These are phyloP conservation scores for Drosophila cardini DNA, from an alignment of 1,140 invertebrate species.

Conservation along the genomic window DNA sequence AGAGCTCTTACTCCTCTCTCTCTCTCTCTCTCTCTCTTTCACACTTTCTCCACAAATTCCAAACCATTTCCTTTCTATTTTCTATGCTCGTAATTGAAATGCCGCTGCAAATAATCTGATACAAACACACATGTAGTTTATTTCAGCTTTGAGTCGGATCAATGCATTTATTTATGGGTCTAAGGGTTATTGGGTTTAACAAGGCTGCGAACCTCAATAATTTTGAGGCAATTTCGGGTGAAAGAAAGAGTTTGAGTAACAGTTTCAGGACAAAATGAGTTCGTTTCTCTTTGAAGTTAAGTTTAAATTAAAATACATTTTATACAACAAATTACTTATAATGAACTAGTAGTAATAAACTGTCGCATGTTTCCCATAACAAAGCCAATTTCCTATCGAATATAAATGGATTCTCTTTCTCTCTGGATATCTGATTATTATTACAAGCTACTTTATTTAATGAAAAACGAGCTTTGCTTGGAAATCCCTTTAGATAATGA, in stretches of 20 bases:
- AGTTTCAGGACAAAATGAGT: too few species aligned
- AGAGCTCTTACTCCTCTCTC: neutral
- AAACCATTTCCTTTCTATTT: slow-evolving; percentile 13
- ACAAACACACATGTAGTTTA: neutral
- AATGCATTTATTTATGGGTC: neutral
- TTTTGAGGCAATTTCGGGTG: neutral
- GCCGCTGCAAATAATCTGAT: neutral
- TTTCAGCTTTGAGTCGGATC: neutral
- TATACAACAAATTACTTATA: too few species aligned
- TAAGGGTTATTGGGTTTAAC: neutral
- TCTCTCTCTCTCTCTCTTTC: neutral
- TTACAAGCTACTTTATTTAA: neutral
- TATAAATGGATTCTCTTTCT: too few species aligned
- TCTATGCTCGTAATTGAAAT: neutral
- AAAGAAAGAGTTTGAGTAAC: too few species aligned
- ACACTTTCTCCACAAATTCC: neutral
- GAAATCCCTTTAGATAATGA: neutral
- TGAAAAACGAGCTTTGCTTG: neutral
- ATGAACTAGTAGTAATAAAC: too few species aligned
- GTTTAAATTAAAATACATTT: too few species aligned
- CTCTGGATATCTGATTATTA: too few species aligned
- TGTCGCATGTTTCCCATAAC: too few species aligned
- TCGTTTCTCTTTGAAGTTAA: too few species aligned
- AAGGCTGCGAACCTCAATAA: neutral
- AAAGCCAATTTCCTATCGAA: too few species aligned